Conservation (phyloP, 1,140 invertebrate genomes). For the Oppia nitens region DNA sequence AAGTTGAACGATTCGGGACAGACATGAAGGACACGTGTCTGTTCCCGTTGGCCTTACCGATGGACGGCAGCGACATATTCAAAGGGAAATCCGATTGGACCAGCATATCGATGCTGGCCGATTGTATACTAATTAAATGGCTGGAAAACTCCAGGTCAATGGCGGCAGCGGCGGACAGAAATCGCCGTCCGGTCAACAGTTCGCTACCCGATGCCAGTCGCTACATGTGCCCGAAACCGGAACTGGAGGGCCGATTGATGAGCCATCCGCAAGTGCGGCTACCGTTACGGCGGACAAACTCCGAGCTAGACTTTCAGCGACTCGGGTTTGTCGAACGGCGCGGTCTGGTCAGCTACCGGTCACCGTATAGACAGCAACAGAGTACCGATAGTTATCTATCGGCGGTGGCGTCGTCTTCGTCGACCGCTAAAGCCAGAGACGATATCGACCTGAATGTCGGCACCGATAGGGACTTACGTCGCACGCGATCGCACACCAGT, state of each 20-base stretch:
- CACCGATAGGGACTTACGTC: background rate
- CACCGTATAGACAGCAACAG: too few species aligned
- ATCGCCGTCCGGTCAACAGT: background rate
- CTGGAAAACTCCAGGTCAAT: background rate
- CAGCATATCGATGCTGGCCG: constrained; percentile 6
- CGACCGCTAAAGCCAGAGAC: background rate
- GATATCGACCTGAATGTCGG: background rate
- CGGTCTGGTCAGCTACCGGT: background rate
- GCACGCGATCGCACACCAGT: background rate
- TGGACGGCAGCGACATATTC: constrained; percentile 12
- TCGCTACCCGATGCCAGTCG: background rate
- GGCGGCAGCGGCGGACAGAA: background rate
- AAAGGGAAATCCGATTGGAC: constrained; percentile 5
- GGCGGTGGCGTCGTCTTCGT: background rate
- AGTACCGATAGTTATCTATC: background rate
- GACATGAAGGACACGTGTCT: constrained; percentile 7
- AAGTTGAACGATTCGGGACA: constrained; percentile 7
- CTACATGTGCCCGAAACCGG: background rate
- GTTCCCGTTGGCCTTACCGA: constrained; percentile 8
- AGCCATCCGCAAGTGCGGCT: background rate
- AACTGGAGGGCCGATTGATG: background rate
- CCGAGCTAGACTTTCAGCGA: background rate
- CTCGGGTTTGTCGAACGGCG: background rate
- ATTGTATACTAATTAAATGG: constrained; percentile 8
- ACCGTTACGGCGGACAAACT: constrained; percentile 2